Evolutionary conservation across 1,140 invertebrate species (phyloP), one percentile per base, ranked within the genome.

Genomic region (Campoletis sonorensis): DNA sequence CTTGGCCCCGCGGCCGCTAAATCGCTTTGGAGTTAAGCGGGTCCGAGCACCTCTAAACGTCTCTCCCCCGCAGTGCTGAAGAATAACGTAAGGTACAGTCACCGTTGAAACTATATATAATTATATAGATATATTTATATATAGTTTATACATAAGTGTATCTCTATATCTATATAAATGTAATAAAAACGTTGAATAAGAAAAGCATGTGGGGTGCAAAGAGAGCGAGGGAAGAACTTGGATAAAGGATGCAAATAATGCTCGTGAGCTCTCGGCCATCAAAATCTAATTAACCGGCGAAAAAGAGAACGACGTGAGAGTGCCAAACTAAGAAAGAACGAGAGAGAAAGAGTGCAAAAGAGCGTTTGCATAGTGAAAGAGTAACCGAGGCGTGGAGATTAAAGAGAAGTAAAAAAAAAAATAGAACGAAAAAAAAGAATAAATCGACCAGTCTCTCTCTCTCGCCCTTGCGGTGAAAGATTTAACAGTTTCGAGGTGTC

Each of bases 201-300:
- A 78, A 72, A 71, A 27, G 21, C 61, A 40, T 33, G 45, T 75
- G 30, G 73, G 61, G 72, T 33, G 68, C 33, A 82, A 73, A 58
- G 77, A 37, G 72, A 45, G 40, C 40, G 40, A 83, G 85, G 80
- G 82, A 83, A 68, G 81, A 82, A 82, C 51, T 80, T 79, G 81
- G 79, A 90, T 90, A 89, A 88, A 91, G 87, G 86, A 91, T 91
- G 90, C 90, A 91, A 91, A 91, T 67, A 67, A 67, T 90, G 87
- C 86, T 90, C 84, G 85, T 87, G 87, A 67, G 61, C 61, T 87
- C 85, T 87, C 85, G 87, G 85, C 89, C 90, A 91, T 91, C 89
- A 91, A 91, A 91, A 91, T 90, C 88, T 91, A 90, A 90, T 90
- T 90, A 90, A 89, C 88, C 85, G 49, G 75, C 54, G 54, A 81